Evolutionary conservation across 2,797 vertebrate species (phyloP).

Genomic region (Sebastes hubbsi): DNA sequence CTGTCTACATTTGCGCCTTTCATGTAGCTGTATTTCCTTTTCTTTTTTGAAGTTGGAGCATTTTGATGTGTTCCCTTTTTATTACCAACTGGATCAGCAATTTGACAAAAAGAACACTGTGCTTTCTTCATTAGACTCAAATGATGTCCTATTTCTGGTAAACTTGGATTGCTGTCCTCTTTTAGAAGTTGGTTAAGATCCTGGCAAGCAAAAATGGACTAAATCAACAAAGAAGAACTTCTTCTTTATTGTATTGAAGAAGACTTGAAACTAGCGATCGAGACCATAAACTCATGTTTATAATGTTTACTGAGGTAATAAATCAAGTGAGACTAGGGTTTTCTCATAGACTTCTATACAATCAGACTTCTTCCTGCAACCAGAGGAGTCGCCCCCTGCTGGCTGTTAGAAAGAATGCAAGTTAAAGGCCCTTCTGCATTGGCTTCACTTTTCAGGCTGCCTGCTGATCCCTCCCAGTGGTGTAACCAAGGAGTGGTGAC

Average conservation of each 20-base stretch:
- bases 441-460: not conserved
- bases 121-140: conserved; percentile 30
- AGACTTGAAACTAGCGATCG: not conserved
- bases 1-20: conserved; percentile 1
- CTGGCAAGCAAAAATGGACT: conserved; percentile 1
- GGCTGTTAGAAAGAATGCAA: not conserved
- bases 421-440: not conserved
- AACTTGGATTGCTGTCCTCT: conserved; percentile 21
- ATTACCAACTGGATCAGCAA: conserved; percentile 24
- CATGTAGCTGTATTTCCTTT: conserved; percentile 5
- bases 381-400: not conserved
- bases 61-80: conserved; percentile 38
- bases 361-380: not conserved
- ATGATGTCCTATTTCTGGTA: conserved; percentile 29
- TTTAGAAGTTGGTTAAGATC: conserved; percentile 24
- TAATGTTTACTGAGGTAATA: not conserved
- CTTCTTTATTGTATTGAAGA: not conserved
- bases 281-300: not conserved
- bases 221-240: conserved; percentile 3
- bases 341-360: not conserved
- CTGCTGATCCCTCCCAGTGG: not conserved
- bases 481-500: not conserved
- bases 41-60: not conserved
- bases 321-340: not conserved
- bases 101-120: conserved; percentile 36